These are phyloP conservation scores for Diploscapter pachys DNA, from an alignment of 1,140 invertebrate genomes.

Conservation along the genomic window DNA sequence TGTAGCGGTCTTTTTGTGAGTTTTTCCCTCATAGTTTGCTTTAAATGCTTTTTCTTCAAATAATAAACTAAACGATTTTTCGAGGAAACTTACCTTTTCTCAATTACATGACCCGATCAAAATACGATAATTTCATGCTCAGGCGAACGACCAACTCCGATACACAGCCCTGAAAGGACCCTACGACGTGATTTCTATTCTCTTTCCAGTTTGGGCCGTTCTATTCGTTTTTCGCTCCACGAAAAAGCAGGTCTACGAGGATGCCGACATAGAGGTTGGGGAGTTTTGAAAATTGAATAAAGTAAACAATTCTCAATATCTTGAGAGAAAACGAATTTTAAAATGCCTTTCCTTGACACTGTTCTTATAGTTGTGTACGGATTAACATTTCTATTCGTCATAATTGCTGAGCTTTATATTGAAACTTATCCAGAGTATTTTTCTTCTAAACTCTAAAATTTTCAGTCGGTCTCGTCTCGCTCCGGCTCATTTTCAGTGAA, in stretches of 20 bases:
- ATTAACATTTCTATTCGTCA: no score
- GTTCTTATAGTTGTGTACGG: neutral
- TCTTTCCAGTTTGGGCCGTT: constrained; percentile 36
- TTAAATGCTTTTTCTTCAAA: neutral
- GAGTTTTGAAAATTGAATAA: constrained; percentile 1
- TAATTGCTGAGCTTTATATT: no score
- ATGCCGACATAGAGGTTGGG: constrained; percentile 13
- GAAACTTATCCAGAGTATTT: neutral
- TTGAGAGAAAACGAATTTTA: no score
- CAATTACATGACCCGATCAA: neutral
- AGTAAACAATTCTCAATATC: neutral
- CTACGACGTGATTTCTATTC: constrained; percentile 33
- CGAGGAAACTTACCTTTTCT: neutral
- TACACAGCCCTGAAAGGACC: constrained; percentile 30
- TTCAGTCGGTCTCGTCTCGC: constrained; percentile 9
- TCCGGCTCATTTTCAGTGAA: constrained; percentile 9
- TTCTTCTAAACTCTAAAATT: neutral
- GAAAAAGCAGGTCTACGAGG: neutral
- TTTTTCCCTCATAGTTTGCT: constrained; percentile 1
- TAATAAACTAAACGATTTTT: neutral
- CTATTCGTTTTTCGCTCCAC: constrained; percentile 33
- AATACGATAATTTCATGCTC: constrained; percentile 15
- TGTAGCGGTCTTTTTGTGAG: constrained; percentile 35
- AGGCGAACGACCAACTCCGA: constrained; percentile 29
- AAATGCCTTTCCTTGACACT: neutral